Percentiles rank a stretch among this genome's conserved stretches.
These are phyloP conservation scores for rabbit (Oryctolagus cuniculus) DNA, from an alignment of 2,113 vertebrate species.

Conservation along the genomic window mOryCun1.1 NC_091447.1:13750501-13751000, in stretches of 20 bases:
- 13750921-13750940: not conserved
- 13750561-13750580: constrained; percentile 67
- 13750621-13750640: not conserved
- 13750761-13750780: constrained; percentile 69
- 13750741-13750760: constrained; percentile 74
- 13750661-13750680: constrained; percentile 48
- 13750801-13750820: constrained; percentile 60
- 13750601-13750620: constrained; percentile 67
- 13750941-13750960: constrained; percentile 77
- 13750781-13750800: constrained; percentile 69
- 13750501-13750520: constrained; percentile 9
- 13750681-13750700: constrained; percentile 69
- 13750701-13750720: constrained; percentile 70
- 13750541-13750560: constrained; percentile 64
- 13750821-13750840: not conserved
- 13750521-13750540: constrained; percentile 68
- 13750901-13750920: constrained; percentile 24
- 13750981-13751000: constrained; percentile 83
- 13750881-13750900: not conserved
- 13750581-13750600: constrained; percentile 65
- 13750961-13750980: constrained; percentile 87
- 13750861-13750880: constrained; percentile 33
- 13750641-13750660: constrained; percentile 60
- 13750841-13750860: not conserved
- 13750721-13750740: constrained; percentile 74